phyloP scores from a whole-genome alignment of 1,140 invertebrate species.

The fruit fly (Drosophila melanogaster) region Release_6_plus_ISO1_MT NC_004354.4:2376001-2376500 shows the following conservation, averaged over 20 bases:
- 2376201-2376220: slow-evolving; percentile 39
- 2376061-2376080: slow-evolving; percentile 37
- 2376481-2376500: too few species aligned
- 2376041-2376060: slow-evolving; percentile 75
- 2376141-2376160: slow-evolving; percentile 52
- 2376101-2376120: slow-evolving; percentile 19
- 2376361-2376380: not conserved
- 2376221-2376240: slow-evolving; percentile 32
- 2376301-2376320: slow-evolving; percentile 61
- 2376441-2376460: slow-evolving; percentile 27
- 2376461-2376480: not conserved
- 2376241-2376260: slow-evolving; percentile 36
- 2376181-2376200: slow-evolving; percentile 39
- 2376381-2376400: not conserved
- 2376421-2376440: slow-evolving; percentile 5
- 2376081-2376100: slow-evolving; percentile 29
- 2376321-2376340: slow-evolving; percentile 10
- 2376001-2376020: slow-evolving; percentile 84
- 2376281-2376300: slow-evolving; percentile 41
- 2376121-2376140: slow-evolving; percentile 48
- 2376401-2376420: not conserved
- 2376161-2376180: slow-evolving; percentile 55
- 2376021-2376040: slow-evolving; percentile 75
- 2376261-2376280: slow-evolving; percentile 58
- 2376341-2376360: slow-evolving; percentile 5